Evolutionary conservation across 2,888 invertebrate species (phyloP).

Genomic region (Tuta absoluta): DNA sequence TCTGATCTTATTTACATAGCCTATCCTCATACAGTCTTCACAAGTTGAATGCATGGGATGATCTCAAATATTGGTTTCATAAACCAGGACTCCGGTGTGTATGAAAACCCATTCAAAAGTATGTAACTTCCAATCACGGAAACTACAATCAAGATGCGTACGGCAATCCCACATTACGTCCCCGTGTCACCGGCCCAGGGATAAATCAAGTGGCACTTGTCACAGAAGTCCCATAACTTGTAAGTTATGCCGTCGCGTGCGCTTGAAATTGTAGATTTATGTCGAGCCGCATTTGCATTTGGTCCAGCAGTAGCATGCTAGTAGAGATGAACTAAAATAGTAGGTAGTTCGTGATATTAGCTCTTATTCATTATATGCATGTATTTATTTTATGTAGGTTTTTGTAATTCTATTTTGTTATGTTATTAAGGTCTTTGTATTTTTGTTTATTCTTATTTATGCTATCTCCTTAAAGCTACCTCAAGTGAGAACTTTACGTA

Average conservation of each 20-base stretch:
- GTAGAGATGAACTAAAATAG: neutral
- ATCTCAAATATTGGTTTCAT: too few relatives aligned
- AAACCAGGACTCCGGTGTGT: too few relatives aligned
- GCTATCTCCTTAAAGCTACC: too few relatives aligned
- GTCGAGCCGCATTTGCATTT: constrained; percentile 15
- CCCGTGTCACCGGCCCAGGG: constrained; percentile 38
- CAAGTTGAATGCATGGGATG: too few relatives aligned
- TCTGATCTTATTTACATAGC: too few relatives aligned
- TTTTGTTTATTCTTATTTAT: too few relatives aligned
- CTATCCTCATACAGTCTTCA: too few relatives aligned
- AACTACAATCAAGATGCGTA: constrained; percentile 19
- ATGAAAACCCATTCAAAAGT: neutral
- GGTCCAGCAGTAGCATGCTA: constrained; percentile 10
- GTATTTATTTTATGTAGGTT: too few relatives aligned
- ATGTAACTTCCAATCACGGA: neutral
- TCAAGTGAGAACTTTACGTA: too few relatives aligned
- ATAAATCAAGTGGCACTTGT: constrained; percentile 65
- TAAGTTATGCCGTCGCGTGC: constrained; percentile 60
- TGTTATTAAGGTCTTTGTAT: too few relatives aligned
- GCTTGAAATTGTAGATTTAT: constrained; percentile 41
- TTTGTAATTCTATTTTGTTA: too few relatives aligned
- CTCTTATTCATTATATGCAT: too few relatives aligned
- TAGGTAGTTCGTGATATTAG: neutral
- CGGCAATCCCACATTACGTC: constrained; percentile 39
- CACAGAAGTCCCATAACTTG: constrained; percentile 58